These are phyloP conservation scores for Zoanthus sociatus DNA, from an alignment of 92 coral and sea anemone species.

Conservation along the genomic window DNA sequence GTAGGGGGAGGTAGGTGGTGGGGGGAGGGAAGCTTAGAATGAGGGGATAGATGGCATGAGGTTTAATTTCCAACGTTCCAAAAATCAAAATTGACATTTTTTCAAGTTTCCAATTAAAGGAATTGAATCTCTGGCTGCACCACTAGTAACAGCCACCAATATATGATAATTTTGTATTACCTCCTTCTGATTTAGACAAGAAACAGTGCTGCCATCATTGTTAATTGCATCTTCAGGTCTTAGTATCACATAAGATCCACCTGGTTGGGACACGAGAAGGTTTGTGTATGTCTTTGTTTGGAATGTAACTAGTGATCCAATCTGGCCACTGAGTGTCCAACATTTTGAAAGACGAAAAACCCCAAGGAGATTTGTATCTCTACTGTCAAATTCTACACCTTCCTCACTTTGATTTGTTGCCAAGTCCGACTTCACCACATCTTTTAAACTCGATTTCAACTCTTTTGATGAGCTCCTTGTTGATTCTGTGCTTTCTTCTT, in stretches of 20 bases:
- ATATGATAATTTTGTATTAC: no score
- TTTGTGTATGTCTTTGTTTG: slow-evolving; percentile 66
- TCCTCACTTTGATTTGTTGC: background rate
- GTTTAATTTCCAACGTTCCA: no score
- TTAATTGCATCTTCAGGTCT: slow-evolving; percentile 63
- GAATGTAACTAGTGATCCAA: slow-evolving; percentile 81
- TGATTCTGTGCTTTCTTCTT: slow-evolving; percentile 19
- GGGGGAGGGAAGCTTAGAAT: no score
- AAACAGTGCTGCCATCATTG: slow-evolving; percentile 26
- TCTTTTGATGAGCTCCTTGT: slow-evolving; percentile 20
- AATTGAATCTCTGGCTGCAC: no score
- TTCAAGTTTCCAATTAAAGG: no score
- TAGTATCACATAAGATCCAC: slow-evolving; percentile 82
- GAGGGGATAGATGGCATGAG: no score
- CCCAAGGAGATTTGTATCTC: background rate
- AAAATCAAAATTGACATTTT: no score
- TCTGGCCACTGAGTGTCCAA: slow-evolving; percentile 86
- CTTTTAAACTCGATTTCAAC: slow-evolving; percentile 6
- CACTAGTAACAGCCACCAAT: no score
- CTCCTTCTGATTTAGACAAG: background rate
- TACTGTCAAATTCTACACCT: background rate
- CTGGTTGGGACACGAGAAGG: slow-evolving; percentile 94
- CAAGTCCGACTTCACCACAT: background rate
- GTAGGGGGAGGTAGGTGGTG: no score
- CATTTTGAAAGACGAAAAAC: slow-evolving; percentile 62